phyloP scores from a whole-genome alignment of 2,888 invertebrate genomes.

The Podabrus alpinus region DNA sequence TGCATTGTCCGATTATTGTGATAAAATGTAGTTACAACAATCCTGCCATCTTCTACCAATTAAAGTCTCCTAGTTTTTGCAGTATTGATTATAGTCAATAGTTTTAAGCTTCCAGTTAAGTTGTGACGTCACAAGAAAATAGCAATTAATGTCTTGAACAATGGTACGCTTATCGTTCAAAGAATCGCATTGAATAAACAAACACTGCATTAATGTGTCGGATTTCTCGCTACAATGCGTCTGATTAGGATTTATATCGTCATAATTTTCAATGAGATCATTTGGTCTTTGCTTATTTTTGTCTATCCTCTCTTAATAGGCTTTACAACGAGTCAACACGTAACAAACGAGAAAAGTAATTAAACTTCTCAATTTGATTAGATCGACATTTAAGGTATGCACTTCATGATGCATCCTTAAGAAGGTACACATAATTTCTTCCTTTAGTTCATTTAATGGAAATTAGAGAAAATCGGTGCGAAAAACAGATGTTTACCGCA shows the following conservation, averaged over 20 bases:
- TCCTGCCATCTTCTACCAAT: slow-evolving; percentile 9
- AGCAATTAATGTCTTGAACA: slow-evolving; percentile 47
- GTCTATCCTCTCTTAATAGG: slow-evolving; percentile 19
- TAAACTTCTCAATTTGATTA: slow-evolving; percentile 15
- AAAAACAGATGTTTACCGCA: too few species aligned
- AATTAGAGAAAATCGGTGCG: too few species aligned
- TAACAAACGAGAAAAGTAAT: slow-evolving; percentile 11
- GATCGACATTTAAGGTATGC: not conserved
- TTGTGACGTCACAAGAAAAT: slow-evolving; percentile 39
- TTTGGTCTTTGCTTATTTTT: slow-evolving; percentile 33
- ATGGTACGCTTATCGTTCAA: slow-evolving; percentile 44
- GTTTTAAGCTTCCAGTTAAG: slow-evolving; percentile 18
- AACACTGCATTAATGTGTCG: slow-evolving; percentile 43
- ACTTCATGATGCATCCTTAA: not conserved
- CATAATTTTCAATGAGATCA: slow-evolving; percentile 50
- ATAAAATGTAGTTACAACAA: not conserved
- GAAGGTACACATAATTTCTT: too few species aligned
- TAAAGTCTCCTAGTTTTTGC: slow-evolving; percentile 13
- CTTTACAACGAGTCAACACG: slow-evolving; percentile 13
- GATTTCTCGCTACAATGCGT: slow-evolving; percentile 43
- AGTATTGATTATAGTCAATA: slow-evolving; percentile 7
- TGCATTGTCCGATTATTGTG: not conserved
- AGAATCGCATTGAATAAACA: slow-evolving; percentile 47
- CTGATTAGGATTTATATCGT: slow-evolving; percentile 51
- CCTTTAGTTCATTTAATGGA: not conserved